Conservation (phyloP, 2,797 vertebrate species). For the Cirrhinus mrigala region DNA sequence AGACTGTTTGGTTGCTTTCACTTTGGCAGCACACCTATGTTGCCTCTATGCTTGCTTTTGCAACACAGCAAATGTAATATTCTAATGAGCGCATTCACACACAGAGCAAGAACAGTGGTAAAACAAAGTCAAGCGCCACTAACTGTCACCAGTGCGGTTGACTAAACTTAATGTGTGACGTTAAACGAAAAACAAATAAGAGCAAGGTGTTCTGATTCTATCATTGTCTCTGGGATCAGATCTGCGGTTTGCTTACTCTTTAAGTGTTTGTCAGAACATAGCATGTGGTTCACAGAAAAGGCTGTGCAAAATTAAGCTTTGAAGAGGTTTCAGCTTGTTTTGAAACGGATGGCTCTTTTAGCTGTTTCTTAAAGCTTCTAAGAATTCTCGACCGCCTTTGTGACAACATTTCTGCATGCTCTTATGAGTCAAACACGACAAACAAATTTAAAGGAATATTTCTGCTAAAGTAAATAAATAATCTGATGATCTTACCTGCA, state of each 20-base stretch:
- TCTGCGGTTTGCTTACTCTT: conserved; percentile 29
- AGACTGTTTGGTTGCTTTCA: no score
- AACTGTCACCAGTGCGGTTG: conserved; percentile 13
- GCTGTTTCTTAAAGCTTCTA: not conserved
- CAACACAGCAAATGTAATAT: not conserved
- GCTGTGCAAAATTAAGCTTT: conserved; percentile 50
- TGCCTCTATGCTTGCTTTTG: not conserved
- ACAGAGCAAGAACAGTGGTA: not conserved
- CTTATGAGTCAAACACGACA: not conserved
- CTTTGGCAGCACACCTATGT: not conserved
- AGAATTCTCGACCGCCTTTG: not conserved
- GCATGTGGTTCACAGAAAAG: conserved; percentile 45
- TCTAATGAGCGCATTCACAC: conserved; percentile 22
- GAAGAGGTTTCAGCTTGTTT: conserved; percentile 43
- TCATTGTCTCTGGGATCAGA: conserved; percentile 39
- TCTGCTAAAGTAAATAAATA: not conserved
- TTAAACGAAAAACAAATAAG: conserved; percentile 45
- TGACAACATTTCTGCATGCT: not conserved
- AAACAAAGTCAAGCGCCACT: conserved; percentile 17
- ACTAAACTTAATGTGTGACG: conserved; percentile 25
- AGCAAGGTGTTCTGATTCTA: conserved; percentile 55
- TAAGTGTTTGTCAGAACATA: conserved; percentile 52
- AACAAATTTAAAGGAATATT: not conserved
- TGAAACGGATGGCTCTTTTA: not conserved
- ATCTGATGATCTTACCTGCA: not conserved